Percentiles rank a stretch among this genome's conserved stretches.
phyloP scores from a whole-genome alignment of 2,113 vertebrate genomes.

The Pteropus alecto region DNA sequence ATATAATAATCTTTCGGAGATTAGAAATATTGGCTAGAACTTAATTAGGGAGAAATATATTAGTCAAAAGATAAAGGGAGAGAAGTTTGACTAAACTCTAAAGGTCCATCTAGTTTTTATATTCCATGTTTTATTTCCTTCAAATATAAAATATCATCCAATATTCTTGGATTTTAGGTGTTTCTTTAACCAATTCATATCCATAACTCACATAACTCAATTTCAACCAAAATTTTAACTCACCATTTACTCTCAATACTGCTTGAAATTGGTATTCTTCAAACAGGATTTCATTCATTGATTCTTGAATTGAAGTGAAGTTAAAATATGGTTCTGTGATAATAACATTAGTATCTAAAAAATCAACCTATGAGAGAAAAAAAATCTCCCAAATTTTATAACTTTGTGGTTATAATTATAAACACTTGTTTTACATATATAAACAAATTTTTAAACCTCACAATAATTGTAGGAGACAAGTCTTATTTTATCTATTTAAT shows the following conservation, averaged over 20 bases:
- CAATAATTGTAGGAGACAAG: not conserved
- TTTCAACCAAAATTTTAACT: slow-evolving; percentile 70
- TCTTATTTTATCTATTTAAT: not conserved
- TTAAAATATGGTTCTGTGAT: slow-evolving; percentile 98
- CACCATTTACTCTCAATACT: slow-evolving; percentile 93
- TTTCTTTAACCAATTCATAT: not conserved
- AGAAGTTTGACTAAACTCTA: not conserved
- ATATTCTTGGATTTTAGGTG: not conserved
- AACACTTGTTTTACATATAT: not conserved
- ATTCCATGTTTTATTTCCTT: slow-evolving; percentile 18
- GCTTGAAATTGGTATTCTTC: slow-evolving; percentile 99
- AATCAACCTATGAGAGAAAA: slow-evolving; percentile 90
- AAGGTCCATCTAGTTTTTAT: not conserved
- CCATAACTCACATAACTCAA: not conserved
- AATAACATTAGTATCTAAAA: slow-evolving; percentile 94
- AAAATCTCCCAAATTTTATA: slow-evolving; percentile 32
- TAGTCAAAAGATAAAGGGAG: not conserved
- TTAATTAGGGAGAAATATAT: not conserved
- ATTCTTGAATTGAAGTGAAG: slow-evolving; percentile 98
- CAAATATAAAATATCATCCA: not conserved
- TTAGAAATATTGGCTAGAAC: not conserved
- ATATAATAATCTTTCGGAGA: slow-evolving; percentile 14
- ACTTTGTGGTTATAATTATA: slow-evolving; percentile 19
- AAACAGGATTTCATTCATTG: slow-evolving; percentile 99
- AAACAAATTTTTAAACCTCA: slow-evolving; percentile 9